These are phyloP conservation scores for Leuctra nigra DNA, from an alignment of 2,888 invertebrate species.

Conservation along the genomic window DNA sequence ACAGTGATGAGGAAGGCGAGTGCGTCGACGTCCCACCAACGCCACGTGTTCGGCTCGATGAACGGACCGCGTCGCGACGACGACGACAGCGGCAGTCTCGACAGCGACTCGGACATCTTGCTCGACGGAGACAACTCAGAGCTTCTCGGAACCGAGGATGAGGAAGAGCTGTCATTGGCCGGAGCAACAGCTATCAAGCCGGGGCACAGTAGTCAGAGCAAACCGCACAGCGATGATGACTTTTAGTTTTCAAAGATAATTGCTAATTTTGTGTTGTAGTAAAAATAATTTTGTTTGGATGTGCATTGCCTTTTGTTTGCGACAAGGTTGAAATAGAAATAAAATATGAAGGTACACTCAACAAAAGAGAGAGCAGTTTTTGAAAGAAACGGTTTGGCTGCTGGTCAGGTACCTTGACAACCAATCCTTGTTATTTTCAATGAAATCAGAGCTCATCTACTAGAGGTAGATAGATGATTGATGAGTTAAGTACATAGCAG, in stretches of 20 bases:
- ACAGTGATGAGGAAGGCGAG: slow-evolving; percentile 28
- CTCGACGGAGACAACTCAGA: slow-evolving; percentile 54
- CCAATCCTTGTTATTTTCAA: no score
- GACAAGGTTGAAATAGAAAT: no score
- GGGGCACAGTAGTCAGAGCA: slow-evolving; percentile 31
- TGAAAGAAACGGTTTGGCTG: no score
- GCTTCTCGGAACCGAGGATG: slow-evolving; percentile 52
- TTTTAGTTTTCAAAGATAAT: slow-evolving; percentile 38
- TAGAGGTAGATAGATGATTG: no score
- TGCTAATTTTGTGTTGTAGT: no score
- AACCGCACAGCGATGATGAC: slow-evolving; percentile 44
- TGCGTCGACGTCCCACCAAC: slow-evolving; percentile 33
- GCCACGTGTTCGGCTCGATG: slow-evolving; percentile 53
- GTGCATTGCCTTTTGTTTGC: no score
- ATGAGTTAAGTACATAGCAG: no score
- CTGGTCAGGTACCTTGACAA: no score
- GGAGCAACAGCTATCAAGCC: slow-evolving; percentile 25
- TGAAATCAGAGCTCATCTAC: no score
- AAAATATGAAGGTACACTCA: no score
- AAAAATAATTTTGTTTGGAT: no score
- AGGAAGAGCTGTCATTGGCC: slow-evolving; percentile 42
- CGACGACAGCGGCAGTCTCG: slow-evolving; percentile 37
- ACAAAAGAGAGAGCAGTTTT: no score
- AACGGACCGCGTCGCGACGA: slow-evolving; percentile 40
- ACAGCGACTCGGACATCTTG: slow-evolving; percentile 46